A percentile compares a stretch with the other conserved stretches of the same genome.
These are phyloP conservation scores for Halichoerus grypus DNA, from an alignment of 2,113 vertebrate species.

Conservation along the genomic window DNA sequence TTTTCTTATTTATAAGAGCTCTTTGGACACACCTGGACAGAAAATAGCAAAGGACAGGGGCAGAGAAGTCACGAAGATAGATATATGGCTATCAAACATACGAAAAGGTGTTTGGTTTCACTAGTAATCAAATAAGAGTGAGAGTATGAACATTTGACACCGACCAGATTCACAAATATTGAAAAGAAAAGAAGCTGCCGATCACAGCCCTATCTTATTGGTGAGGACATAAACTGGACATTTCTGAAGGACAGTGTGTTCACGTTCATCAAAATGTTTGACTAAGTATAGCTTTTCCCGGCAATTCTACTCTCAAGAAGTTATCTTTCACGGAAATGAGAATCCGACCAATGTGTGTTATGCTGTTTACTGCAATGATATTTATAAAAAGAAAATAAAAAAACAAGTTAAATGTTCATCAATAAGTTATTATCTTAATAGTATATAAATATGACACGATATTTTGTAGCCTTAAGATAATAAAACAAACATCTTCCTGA, in stretches of 20 bases:
- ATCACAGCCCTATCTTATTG: background rate
- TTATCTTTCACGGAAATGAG: background rate
- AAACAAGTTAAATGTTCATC: background rate
- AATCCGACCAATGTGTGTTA: background rate
- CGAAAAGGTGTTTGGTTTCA: background rate
- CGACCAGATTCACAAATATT: background rate
- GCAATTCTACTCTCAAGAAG: slow-evolving; percentile 5
- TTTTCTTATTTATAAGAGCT: background rate
- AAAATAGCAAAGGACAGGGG: background rate
- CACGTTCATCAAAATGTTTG: background rate
- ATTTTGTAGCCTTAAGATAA: background rate
- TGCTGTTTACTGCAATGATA: background rate
- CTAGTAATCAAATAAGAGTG: background rate
- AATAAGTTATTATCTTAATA: background rate
- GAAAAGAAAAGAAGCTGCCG: background rate
- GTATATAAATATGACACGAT: background rate
- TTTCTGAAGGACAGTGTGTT: background rate
- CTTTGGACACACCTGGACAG: background rate
- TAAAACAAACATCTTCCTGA: background rate
- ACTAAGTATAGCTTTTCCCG: background rate
- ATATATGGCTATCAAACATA: background rate
- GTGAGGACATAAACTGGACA: background rate
- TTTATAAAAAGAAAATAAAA: background rate
- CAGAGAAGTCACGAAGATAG: background rate
- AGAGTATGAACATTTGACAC: background rate